A percentile compares a stretch with the other conserved stretches of the same genome.
phyloP scores from a whole-genome alignment of 2,113 vertebrate species.

The Origma solitaria region DNA sequence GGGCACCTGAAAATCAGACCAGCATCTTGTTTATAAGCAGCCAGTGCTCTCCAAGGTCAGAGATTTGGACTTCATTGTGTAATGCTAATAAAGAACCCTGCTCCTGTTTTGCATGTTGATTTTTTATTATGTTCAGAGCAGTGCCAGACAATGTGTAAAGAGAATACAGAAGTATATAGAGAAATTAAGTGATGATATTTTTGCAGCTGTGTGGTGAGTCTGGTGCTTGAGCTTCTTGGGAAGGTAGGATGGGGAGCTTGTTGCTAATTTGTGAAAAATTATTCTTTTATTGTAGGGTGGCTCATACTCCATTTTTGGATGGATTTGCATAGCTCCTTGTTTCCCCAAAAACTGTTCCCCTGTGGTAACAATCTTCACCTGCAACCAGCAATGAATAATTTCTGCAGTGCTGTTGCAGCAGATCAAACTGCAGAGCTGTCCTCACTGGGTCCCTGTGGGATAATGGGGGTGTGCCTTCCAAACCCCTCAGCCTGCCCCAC shows the following conservation, averaged over 20 bases:
- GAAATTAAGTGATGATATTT: background rate
- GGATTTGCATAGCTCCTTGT: background rate
- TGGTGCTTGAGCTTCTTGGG: background rate
- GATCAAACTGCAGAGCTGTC: background rate
- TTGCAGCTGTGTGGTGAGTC: background rate
- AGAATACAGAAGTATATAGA: background rate
- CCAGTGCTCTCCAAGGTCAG: background rate
- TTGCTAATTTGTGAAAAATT: background rate
- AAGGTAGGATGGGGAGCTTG: background rate
- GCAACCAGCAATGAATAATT: background rate
- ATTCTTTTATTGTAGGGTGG: background rate
- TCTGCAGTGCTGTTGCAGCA: background rate
- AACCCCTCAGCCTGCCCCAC: fast-evolving
- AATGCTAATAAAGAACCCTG: background rate
- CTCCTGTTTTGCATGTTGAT: background rate
- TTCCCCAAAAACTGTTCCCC: background rate
- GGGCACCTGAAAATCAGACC: background rate
- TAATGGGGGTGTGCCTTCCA: background rate
- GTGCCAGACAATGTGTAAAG: background rate
- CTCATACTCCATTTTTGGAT: background rate
- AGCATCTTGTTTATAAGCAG: fast-evolving
- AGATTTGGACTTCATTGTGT: background rate
- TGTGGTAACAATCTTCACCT: background rate
- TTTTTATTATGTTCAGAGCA: background rate
- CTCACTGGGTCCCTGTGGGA: background rate